These are phyloP conservation scores for Andrena bucephala DNA, from an alignment of 2,888 invertebrate species.

Conservation along the genomic window DNA sequence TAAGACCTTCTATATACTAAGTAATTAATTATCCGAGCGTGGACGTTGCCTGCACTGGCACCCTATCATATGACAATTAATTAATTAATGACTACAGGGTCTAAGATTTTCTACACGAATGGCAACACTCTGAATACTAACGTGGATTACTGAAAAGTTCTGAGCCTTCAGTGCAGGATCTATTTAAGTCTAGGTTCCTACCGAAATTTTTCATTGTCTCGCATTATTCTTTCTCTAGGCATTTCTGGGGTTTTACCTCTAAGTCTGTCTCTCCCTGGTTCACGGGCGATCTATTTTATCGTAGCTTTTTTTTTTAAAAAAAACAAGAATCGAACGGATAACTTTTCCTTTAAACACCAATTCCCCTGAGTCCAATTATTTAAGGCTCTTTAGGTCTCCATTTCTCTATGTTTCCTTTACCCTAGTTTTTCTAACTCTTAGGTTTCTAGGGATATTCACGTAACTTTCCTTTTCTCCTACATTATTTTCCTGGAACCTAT, in stretches of 20 bases:
- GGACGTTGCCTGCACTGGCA: background rate
- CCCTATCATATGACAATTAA: background rate
- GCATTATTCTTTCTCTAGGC: background rate
- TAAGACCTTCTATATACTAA: background rate
- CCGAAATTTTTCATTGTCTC: background rate
- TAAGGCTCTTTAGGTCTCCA: slow-evolving; percentile 1
- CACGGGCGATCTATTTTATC: background rate
- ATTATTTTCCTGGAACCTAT: background rate
- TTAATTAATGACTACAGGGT: background rate
- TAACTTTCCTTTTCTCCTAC: background rate
- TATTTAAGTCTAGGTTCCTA: background rate
- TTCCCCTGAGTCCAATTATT: background rate
- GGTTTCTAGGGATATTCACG: background rate
- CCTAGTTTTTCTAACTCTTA: background rate
- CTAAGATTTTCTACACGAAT: background rate
- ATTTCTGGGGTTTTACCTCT: background rate
- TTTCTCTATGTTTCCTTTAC: background rate
- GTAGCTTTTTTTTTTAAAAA: background rate
- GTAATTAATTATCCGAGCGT: background rate
- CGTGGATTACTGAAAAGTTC: too few relatives aligned
- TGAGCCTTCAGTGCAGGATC: background rate
- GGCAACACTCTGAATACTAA: background rate
- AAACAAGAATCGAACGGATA: background rate
- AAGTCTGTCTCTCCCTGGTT: background rate
- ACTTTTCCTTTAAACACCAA: background rate